Base-by-base conservation (phyloP, 2,888 invertebrate species). In the Netelia melanura region DNA sequence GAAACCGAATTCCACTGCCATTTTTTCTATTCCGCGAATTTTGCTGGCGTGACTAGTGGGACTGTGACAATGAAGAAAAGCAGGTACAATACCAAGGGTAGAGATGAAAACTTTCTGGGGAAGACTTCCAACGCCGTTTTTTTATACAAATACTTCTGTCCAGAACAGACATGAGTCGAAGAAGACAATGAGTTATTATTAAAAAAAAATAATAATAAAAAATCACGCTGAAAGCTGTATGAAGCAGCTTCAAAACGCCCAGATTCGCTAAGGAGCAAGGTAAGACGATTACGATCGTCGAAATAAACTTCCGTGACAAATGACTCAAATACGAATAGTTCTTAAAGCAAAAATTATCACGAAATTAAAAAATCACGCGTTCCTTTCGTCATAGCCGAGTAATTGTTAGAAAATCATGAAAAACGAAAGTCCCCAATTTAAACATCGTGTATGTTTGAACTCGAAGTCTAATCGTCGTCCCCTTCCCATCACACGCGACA, bases 211-310 rank as follows among this genome's bases (percentile, higher is more conserved):
- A 30, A 54, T 25, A 56, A 48, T 56, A 30, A 14, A 54, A 43
- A 56, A 48, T 67, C 48, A 14, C n/a, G 61, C 30, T 11, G 52
- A 58, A 81, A 85, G 88, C 90, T 90, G 90, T 88, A 89, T 90
- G 90, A 90, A 89, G 89, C 89, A 87, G 89, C 79, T 85, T 70
- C 76, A 58, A 76, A 58, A 30, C 11, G 23, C 54, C 62, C 23
- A 17, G 65, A 71, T 58, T 75, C 67, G 62, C 43, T 14, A 67
- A 61, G 21, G 54, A 44, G 68, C 44, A 44, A 38, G 30, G 61
- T 52, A 56, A 25, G 56, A 65, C 25, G 25, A 68, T 54, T 54
- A 75, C 54, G 44, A 77, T 43, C 70, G 65, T 71, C 71, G 38
- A 21, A n/a, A 56, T 61, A 56, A 56, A 38, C 68, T 77, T 75